Base-by-base conservation (phyloP, 30 jellyfish, hydroid and myxozoan genomes). In the Turritopsis dohrnii region DNA sequence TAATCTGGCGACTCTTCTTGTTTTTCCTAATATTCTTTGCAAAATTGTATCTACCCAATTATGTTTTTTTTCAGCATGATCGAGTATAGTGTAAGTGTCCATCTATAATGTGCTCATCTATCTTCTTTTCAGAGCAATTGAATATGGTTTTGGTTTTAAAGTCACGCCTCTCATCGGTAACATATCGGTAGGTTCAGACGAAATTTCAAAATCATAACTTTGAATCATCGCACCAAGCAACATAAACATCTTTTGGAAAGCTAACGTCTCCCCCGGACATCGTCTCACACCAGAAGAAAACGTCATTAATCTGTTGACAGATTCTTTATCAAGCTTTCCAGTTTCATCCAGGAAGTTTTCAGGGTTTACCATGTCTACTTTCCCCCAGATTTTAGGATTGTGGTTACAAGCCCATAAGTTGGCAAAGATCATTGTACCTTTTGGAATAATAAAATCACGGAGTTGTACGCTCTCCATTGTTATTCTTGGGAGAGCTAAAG, bases 241-340 rank as follows among this genome's bases (percentile, higher is more conserved):
- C 23, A 65, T 31, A 29, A 53, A 81, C 28, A 81, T 26, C 74
- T 53, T 60, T 21, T 29, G 27, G 66, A 81, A 54, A 21, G 84
- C 88, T 25, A 81, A 22, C 27, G 28, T 20, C 65, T 53, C 74
- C 13, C 88, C 88, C 21, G 88, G 88, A 81, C 88, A 81, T n/a
- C 85, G 53, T n/a, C 88, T 84, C 52, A 65, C 65, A 29, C 88
- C 88, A 17, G 84, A 53, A 21, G 88, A 81, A 29, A 81, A 81
- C 29, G 88, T 81, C 24, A 24, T 21, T 21, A 28, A 22, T 20
- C 25, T 65, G 80, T 53, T 65, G 28, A 26, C 54, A 21, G 60
- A 24, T 18, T 5, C 66, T 18, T 26, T 24, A 21, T 53, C 85
- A 22, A 28, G 83, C 30, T 66, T 5, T 9, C 77, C 77, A n/a